Evolutionary conservation across 2,888 invertebrate genomes (phyloP).

Genomic region (Eurytoma californica): DNA sequence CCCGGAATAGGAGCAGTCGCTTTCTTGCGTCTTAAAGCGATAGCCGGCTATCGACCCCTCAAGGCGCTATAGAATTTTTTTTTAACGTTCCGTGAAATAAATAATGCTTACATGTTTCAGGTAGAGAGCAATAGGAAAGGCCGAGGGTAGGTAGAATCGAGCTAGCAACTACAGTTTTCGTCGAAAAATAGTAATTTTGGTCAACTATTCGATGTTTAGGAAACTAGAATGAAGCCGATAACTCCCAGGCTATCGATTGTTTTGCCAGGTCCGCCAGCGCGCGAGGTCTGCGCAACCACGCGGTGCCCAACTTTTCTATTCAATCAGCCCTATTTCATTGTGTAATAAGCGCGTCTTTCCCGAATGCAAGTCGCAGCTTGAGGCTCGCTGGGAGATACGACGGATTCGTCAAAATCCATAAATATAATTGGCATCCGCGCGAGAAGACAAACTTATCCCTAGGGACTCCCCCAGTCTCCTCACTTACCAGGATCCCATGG

Average conservation of each 20-base stretch:
- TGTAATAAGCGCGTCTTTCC: too few species aligned
- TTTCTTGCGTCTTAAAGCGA: background rate
- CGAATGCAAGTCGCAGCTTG: background rate
- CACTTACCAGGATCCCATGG: conserved; percentile 65
- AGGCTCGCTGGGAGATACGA: background rate
- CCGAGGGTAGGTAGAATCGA: background rate
- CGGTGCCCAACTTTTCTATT: too few species aligned
- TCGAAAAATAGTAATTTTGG: conserved; percentile 38
- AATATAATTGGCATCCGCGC: background rate
- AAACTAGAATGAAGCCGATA: conserved; percentile 36
- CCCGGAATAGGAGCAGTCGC: background rate
- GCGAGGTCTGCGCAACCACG: too few species aligned
- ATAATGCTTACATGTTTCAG: background rate
- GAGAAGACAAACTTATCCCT: conserved; percentile 61
- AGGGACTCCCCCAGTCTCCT: conserved; percentile 69
- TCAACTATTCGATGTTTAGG: conserved; percentile 50
- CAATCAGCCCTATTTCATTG: too few species aligned
- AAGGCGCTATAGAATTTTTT: background rate
- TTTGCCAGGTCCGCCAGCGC: background rate
- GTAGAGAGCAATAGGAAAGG: background rate
- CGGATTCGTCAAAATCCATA: background rate
- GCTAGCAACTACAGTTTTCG: conserved; percentile 26
- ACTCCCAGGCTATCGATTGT: conserved; percentile 1
- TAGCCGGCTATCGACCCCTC: background rate
- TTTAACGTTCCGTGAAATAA: background rate